A percentile compares a stretch with the other conserved stretches of the same genome.
Conservation (phyloP, 2,797 vertebrate species). For the Dermochelys coriacea region DNA sequence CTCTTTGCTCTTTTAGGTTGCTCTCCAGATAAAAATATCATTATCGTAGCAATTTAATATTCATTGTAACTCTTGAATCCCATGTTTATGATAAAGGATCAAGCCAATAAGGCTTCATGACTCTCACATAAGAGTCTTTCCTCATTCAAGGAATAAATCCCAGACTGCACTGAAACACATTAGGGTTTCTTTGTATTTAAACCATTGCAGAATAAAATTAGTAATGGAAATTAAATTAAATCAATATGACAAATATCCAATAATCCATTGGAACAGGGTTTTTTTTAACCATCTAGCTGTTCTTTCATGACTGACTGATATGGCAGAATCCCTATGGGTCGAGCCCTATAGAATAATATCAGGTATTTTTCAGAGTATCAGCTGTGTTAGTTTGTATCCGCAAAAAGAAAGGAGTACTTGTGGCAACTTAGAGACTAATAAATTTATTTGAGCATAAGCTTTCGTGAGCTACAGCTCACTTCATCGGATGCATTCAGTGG, state of each 20-base stretch:
- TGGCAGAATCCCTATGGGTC: slow-evolving; percentile 47
- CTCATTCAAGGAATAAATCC: slow-evolving; percentile 64
- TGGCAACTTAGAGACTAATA: too few species aligned
- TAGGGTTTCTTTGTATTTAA: slow-evolving; percentile 72
- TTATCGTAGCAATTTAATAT: slow-evolving; percentile 55
- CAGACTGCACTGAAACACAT: slow-evolving; percentile 63
- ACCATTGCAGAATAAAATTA: slow-evolving; percentile 71
- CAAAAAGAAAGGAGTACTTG: too few species aligned
- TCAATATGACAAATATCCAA: slow-evolving; percentile 71
- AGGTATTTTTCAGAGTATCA: slow-evolving; percentile 4
- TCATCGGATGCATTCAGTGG: too few species aligned
- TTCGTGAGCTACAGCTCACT: too few species aligned
- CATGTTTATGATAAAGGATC: slow-evolving; percentile 71
- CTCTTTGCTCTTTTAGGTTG: background rate
- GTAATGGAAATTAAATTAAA: slow-evolving; percentile 68
- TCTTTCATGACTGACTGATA: slow-evolving; percentile 54
- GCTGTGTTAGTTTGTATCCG: too few species aligned
- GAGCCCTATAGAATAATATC: slow-evolving; percentile 29
- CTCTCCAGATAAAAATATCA: slow-evolving; percentile 61
- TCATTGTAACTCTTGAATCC: slow-evolving; percentile 54
- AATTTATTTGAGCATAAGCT: too few species aligned
- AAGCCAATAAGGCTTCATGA: slow-evolving; percentile 71
- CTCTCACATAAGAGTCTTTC: slow-evolving; percentile 53
- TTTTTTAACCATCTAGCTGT: slow-evolving; percentile 62
- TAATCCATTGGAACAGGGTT: slow-evolving; percentile 60